Percentiles rank a stretch among this genome's conserved stretches.
These are phyloP conservation scores for Dicranocentrus wangi DNA, from an alignment of 2,888 invertebrate species.

Conservation along the genomic window DNA sequence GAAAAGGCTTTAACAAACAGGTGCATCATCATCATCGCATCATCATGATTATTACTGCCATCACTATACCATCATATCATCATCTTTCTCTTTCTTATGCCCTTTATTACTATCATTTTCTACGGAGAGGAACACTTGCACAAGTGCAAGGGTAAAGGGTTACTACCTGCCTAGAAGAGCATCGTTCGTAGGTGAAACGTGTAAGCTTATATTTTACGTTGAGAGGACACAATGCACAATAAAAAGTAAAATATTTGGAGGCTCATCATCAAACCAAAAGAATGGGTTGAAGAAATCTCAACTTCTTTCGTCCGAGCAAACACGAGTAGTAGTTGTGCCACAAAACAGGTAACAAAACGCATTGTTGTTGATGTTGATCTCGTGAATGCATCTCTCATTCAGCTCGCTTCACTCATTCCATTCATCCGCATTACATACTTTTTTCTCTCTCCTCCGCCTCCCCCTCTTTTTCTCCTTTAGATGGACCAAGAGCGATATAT, in stretches of 20 bases:
- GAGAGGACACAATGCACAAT: conserved; percentile 8
- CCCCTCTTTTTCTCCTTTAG: conserved; percentile 16
- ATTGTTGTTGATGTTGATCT: conserved; percentile 12
- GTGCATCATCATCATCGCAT: conserved; percentile 31
- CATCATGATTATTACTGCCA: conserved; percentile 34
- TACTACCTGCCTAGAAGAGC: too few species aligned
- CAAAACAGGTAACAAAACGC: conserved; percentile 39
- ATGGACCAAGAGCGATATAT: not conserved
- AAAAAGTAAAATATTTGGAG: conserved; percentile 19
- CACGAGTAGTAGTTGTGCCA: conserved; percentile 37
- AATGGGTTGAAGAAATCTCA: conserved; percentile 7
- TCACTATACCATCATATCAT: conserved; percentile 23
- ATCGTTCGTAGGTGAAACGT: too few species aligned
- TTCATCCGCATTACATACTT: not conserved
- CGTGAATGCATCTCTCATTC: conserved; percentile 10
- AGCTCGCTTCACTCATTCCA: conserved; percentile 5
- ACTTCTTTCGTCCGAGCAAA: not conserved
- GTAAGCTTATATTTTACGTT: too few species aligned
- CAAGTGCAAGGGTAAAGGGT: conserved; percentile 38
- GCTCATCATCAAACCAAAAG: conserved; percentile 14
- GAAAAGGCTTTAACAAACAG: conserved; percentile 25
- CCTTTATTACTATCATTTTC: conserved; percentile 16
- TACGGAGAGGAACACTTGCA: not conserved
- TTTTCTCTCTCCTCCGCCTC: not conserved
- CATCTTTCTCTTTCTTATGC: conserved; percentile 3